Conservation (phyloP, 2,888 invertebrate genomes). For the Scaptomyza polygonia region DNA sequence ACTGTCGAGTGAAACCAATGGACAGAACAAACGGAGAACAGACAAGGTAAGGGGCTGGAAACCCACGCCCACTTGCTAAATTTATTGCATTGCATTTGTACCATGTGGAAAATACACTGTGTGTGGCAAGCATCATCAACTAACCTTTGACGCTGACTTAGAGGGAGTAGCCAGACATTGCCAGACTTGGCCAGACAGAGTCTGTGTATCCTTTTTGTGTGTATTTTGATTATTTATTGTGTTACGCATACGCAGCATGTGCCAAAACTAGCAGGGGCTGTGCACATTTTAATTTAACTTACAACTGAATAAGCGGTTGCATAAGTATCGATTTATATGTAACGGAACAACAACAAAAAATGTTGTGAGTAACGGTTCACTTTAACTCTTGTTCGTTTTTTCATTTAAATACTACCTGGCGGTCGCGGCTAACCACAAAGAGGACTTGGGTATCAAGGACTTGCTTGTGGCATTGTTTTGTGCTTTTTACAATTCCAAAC, state of each 20-base stretch:
- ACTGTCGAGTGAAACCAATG: constrained; percentile 25
- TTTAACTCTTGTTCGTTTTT: background rate
- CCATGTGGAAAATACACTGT: constrained; percentile 5
- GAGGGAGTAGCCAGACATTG: constrained; percentile 22
- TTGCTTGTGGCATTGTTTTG: constrained; percentile 38
- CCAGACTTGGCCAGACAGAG: constrained; percentile 19
- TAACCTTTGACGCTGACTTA: constrained; percentile 58
- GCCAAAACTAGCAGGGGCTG: constrained; percentile 13
- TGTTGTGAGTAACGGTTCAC: background rate
- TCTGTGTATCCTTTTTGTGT: too few species aligned
- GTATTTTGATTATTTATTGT: constrained; percentile 63
- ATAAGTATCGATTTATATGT: too few species aligned
- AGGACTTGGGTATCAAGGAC: constrained; percentile 16
- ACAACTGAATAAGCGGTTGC: background rate
- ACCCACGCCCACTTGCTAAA: constrained; percentile 64
- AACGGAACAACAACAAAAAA: too few species aligned
- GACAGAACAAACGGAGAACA: constrained; percentile 14
- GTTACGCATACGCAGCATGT: constrained; percentile 55
- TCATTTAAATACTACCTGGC: constrained; percentile 19
- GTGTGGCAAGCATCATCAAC: constrained; percentile 29
- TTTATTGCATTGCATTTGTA: constrained; percentile 62
- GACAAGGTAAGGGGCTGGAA: background rate
- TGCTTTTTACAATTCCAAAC: constrained; percentile 25
- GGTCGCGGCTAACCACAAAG: constrained; percentile 10
- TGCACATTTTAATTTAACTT: constrained; percentile 43